These are phyloP conservation scores for Leucania comma DNA, from an alignment of 2,888 invertebrate species.

Conservation along the genomic window DNA sequence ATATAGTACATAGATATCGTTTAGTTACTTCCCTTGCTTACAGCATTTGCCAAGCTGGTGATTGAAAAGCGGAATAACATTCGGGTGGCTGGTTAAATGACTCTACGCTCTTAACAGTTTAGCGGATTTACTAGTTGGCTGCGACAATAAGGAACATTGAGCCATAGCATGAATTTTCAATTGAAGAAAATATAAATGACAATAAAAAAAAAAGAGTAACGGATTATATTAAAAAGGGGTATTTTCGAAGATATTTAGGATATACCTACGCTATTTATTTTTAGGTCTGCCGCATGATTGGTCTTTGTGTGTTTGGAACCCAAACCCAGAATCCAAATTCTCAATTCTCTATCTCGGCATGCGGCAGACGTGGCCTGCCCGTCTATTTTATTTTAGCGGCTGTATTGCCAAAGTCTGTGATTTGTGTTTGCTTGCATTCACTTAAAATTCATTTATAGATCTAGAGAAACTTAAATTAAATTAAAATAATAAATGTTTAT, in stretches of 20 bases:
- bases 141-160: neutral
- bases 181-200: slow-evolving; percentile 2
- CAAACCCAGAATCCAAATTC: neutral
- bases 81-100: no score
- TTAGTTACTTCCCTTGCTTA: no score
- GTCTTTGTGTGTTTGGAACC: neutral
- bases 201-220: slow-evolving; percentile 1
- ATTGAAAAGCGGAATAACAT: no score
- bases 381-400: neutral
- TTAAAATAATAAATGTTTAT: slow-evolving; percentile 9
- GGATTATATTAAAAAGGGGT: neutral
- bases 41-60: no score
- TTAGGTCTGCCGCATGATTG: neutral
- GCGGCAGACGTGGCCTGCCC: neutral
- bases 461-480: neutral
- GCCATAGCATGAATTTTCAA: neutral
- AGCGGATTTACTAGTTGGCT: no score
- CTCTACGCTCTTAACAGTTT: no score
- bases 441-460: neutral
- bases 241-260: slow-evolving; percentile 1
- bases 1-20: no score
- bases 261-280: neutral
- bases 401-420: neutral
- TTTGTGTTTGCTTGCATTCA: neutral
- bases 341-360: neutral